Evolutionary conservation across 2,113 vertebrate species (phyloP), one percentile per base, ranked within the genome.

Genomic region (Eonycteris spelaea): DNA sequence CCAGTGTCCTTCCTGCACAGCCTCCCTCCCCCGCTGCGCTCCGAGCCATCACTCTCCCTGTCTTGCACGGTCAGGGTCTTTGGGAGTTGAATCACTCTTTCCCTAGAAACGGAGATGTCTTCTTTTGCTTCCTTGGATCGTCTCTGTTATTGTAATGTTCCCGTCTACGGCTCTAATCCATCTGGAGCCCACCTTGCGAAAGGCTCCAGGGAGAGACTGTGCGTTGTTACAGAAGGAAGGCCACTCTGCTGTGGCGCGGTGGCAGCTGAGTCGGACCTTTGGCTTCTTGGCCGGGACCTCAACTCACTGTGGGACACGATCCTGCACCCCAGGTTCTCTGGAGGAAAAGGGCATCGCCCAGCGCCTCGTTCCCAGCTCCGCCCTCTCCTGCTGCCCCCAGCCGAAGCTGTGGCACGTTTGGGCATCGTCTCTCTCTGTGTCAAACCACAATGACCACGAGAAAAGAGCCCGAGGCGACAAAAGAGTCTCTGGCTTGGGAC

Each of bases 191-290:
- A 70, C 59, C 79, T 93, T 70, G 16, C 21, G 57, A 43, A 63
- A 45, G n/a, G 11, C 82, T 73, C 75, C 1, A 53, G 24, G 63
- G 65, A 48, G 83, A 61, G 80, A 68, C 0, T 18, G 8, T 65
- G 33, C 0, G 2, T 61, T 70, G 43, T 61, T 4, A 77, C 0
- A 7, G 24, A 61, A 53, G 26, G 2, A 3, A 91, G 86, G n/a
- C 16, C 53, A 4, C 24, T 8, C 26, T 26, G 43, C 7, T 0
- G 3, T 19, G 9, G 35, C 0, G 0, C 0, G 30, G n/a, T 61
- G 55, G 7, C 30, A 55, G 22, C 88, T 15, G 12, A 63, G 6
- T 19, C 0, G 6, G 53, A n/a, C 14, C 65, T 63, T 15, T 24
- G 26, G 24, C 14, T 91, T 51, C 74, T 70, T 5, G 24, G 78